A percentile compares a stretch with the other conserved stretches of the same genome.
phyloP scores from a whole-genome alignment of 2,797 vertebrate genomes.

The Tarsius wallacei region DNA sequence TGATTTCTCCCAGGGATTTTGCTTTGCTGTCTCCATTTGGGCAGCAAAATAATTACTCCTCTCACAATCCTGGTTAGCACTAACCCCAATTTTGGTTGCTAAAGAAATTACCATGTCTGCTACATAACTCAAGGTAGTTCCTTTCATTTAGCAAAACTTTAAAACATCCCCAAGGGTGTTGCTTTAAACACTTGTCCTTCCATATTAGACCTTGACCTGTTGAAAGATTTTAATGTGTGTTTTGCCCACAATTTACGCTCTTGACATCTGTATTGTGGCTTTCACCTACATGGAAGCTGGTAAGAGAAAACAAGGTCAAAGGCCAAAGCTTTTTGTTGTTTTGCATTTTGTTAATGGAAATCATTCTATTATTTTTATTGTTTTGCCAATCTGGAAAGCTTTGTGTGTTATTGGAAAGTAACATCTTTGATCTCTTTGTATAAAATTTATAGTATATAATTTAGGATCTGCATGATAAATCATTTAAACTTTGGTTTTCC shows the following conservation, averaged over 20 bases:
- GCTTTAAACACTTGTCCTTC: background rate
- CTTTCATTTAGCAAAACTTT: conserved; percentile 27
- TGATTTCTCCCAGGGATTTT: background rate
- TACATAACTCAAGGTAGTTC: background rate
- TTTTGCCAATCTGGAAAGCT: background rate
- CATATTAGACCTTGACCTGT: background rate
- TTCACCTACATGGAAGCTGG: background rate
- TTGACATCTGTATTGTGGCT: background rate
- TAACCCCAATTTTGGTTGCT: background rate
- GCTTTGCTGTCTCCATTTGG: background rate
- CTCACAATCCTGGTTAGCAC: background rate
- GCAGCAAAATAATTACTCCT: background rate
- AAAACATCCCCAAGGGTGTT: background rate
- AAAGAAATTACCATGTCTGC: background rate
- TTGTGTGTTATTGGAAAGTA: background rate
- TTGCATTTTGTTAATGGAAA: conserved; percentile 40
- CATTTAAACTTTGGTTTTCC: background rate
- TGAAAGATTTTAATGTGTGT: background rate
- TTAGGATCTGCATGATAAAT: background rate
- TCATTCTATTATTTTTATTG: background rate
- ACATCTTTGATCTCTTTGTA: background rate
- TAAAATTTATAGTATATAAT: conserved; percentile 19
- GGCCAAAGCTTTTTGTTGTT: background rate
- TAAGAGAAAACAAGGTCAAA: background rate
- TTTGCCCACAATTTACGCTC: background rate